These are phyloP conservation scores for Pristionchus mayeri DNA, from an alignment of 2,888 invertebrate genomes.

Conservation along the genomic window DNA sequence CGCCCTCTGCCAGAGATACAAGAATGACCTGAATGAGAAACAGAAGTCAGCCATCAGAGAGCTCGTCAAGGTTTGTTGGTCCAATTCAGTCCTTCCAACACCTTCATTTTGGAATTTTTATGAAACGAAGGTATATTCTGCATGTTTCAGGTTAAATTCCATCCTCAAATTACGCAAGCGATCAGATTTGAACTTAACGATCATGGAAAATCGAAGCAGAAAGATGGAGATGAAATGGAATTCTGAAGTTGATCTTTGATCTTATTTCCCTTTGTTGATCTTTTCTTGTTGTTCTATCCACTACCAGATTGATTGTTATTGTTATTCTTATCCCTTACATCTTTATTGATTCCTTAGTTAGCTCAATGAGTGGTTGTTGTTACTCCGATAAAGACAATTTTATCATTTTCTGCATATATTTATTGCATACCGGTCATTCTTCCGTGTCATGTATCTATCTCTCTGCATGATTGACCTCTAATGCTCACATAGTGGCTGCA, in stretches of 20 bases:
- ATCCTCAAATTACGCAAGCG: constrained; percentile 43
- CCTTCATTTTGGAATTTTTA: background rate
- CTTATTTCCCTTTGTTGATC: constrained; percentile 9
- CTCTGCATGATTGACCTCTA: background rate
- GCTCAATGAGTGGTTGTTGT: background rate
- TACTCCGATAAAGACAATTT: background rate
- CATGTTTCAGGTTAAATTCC: constrained; percentile 31
- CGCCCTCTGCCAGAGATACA: constrained; percentile 94
- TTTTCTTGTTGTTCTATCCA: background rate
- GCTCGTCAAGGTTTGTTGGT: constrained; percentile 80
- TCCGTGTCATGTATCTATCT: background rate
- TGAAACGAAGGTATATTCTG: background rate
- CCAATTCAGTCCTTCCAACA: background rate
- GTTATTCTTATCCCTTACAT: background rate
- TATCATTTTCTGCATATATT: too few species aligned
- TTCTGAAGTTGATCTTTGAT: constrained; percentile 42
- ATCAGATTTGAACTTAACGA: constrained; percentile 45
- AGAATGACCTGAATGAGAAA: constrained; percentile 92
- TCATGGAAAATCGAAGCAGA: constrained; percentile 29
- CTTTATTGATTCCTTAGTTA: background rate
- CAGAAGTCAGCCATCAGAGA: constrained; percentile 90
- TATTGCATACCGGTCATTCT: background rate
- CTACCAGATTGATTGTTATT: constrained; percentile 16
- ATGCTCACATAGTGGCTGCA: background rate
- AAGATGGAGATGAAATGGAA: constrained; percentile 36